Percentiles rank a stretch among this genome's conserved stretches.
These are phyloP conservation scores for Zaprionus inermis DNA, from an alignment of 1,140 invertebrate species.

Conservation along the genomic window DNA sequence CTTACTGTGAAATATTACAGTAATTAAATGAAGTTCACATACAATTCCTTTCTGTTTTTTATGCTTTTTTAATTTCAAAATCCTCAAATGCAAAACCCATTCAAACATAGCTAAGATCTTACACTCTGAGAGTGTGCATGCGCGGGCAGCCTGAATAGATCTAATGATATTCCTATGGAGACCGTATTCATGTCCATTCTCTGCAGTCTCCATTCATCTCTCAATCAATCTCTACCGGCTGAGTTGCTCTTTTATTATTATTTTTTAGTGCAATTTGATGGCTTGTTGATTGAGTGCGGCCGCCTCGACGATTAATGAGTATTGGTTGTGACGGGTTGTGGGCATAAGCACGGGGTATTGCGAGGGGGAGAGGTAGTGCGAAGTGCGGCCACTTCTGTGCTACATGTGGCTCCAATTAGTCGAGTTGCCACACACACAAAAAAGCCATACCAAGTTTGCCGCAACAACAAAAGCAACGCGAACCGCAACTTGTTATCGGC, in stretches of 20 bases:
- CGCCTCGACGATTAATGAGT: slow-evolving; percentile 51
- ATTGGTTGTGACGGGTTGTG: neutral
- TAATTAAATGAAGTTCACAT: neutral
- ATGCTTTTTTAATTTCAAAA: neutral
- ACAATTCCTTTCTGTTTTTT: neutral
- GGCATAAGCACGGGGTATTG: neutral
- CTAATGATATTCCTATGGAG: slow-evolving; percentile 2
- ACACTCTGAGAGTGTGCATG: neutral
- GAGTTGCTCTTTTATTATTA: slow-evolving; percentile 10
- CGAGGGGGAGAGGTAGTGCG: no score
- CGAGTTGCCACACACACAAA: slow-evolving; percentile 30
- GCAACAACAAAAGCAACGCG: slow-evolving; percentile 17
- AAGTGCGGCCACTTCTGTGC: slow-evolving; percentile 30
- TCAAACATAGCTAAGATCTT: neutral
- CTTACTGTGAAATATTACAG: neutral
- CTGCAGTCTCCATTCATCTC: neutral
- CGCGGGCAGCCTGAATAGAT: neutral
- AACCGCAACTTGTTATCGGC: slow-evolving; percentile 54
- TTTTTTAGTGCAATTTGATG: slow-evolving; percentile 37
- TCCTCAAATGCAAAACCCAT: neutral
- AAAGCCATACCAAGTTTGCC: slow-evolving; percentile 14
- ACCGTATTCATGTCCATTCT: neutral
- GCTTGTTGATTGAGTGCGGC: slow-evolving; percentile 54
- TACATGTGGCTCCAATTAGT: slow-evolving; percentile 61
- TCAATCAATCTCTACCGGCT: slow-evolving; percentile 2